Evolutionary conservation across 2,113 vertebrate genomes (phyloP).

Genomic region (Galemys pyrenaicus): DNA sequence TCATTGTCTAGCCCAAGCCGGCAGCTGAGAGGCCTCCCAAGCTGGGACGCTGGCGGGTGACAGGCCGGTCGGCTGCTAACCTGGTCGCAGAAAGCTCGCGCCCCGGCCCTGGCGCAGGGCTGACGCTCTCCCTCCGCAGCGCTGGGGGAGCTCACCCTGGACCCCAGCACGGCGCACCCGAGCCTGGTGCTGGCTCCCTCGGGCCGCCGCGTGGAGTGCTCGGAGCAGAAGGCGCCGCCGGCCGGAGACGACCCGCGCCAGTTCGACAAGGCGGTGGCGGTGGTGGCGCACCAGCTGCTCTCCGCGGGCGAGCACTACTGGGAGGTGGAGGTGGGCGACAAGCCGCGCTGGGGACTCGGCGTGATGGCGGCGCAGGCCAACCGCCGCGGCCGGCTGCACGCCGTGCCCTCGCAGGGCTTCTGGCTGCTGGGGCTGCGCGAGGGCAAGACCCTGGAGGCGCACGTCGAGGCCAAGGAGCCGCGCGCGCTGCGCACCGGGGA

Average conservation of each 20-base stretch:
- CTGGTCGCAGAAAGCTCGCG: background rate
- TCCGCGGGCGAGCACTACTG: conserved; percentile 90
- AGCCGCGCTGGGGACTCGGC: conserved; percentile 93
- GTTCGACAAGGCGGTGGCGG: conserved; percentile 92
- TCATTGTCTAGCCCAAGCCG: background rate
- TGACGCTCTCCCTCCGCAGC: conserved; percentile 16
- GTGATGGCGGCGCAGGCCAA: conserved; percentile 88
- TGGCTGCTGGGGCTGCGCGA: conserved; percentile 90
- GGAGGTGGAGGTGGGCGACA: conserved; percentile 91
- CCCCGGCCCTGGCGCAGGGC: background rate
- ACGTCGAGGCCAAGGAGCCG: conserved; percentile 89
- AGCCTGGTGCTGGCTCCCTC: conserved; percentile 77
- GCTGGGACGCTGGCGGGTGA: too few relatives aligned
- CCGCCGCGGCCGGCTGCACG: conserved; percentile 87
- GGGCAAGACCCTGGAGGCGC: conserved; percentile 89
- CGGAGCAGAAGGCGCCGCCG: conserved; percentile 78
- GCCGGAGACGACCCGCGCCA: conserved; percentile 87
- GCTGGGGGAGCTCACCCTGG: conserved; percentile 79
- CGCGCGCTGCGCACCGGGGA: conserved; percentile 84
- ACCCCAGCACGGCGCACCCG: conserved; percentile 80
- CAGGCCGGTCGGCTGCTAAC: too few relatives aligned
- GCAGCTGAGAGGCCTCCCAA: background rate
- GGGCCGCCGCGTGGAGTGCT: conserved; percentile 78
- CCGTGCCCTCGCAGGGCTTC: conserved; percentile 85
- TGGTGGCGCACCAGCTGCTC: conserved; percentile 87